These are phyloP conservation scores for Clarias fuscus DNA, from an alignment of 2,797 vertebrate genomes.

Conservation along the genomic window DNA sequence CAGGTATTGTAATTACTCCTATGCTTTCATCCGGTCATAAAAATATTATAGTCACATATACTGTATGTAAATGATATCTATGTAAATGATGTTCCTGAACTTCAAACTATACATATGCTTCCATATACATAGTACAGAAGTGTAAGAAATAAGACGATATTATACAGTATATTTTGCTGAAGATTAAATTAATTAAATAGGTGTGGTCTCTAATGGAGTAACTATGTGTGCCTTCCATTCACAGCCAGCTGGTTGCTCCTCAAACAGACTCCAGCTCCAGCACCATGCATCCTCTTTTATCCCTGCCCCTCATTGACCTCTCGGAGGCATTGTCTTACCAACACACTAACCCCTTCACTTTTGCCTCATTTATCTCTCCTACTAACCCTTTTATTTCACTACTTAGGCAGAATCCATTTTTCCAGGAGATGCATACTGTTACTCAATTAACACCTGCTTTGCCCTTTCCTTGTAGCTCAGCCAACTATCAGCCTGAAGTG, in stretches of 20 bases:
- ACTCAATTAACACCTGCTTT: constrained; percentile 83
- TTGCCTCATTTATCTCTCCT: constrained; percentile 70
- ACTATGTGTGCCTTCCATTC: constrained; percentile 86
- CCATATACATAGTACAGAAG: neutral
- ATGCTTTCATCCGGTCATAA: neutral
- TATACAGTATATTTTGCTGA: neutral
- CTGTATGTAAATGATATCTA: neutral
- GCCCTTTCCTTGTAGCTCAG: constrained; percentile 84
- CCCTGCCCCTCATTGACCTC: constrained; percentile 64
- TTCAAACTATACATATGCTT: neutral
- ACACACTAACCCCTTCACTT: constrained; percentile 75
- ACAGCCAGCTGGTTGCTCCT: constrained; percentile 89
- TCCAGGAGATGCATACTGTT: constrained; percentile 77
- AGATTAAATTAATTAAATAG: neutral
- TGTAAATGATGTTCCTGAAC: neutral
- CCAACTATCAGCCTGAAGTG: constrained; percentile 66
- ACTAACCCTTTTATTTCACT: constrained; percentile 84
- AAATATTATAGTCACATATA: neutral
- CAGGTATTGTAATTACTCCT: neutral
- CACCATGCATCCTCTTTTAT: constrained; percentile 58
- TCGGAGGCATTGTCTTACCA: constrained; percentile 68
- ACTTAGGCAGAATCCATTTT: constrained; percentile 85
- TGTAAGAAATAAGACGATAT: neutral
- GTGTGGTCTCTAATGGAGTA: constrained; percentile 77
- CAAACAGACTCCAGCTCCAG: constrained; percentile 83